phyloP scores from a whole-genome alignment of 2,888 invertebrate species.

The Pollenia amentaria region DNA sequence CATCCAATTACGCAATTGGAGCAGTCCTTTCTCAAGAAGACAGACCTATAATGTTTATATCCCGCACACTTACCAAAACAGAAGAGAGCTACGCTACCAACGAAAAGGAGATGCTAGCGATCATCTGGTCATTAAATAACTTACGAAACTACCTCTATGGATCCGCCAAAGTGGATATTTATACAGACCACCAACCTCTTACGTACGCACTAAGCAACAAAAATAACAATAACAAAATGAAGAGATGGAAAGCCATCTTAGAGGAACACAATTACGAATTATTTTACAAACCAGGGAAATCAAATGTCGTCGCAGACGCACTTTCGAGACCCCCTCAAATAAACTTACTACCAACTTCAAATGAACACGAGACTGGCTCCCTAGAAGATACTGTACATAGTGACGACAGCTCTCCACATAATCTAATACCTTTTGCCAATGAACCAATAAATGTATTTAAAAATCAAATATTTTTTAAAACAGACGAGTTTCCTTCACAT shows the following conservation, averaged over 20 bases:
- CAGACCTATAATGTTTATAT: slow-evolving; percentile 56
- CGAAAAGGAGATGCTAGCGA: slow-evolving; percentile 64
- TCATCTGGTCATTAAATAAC: slow-evolving; percentile 44
- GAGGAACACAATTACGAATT: slow-evolving; percentile 60
- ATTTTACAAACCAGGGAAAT: slow-evolving; percentile 48
- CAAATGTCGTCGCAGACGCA: slow-evolving; percentile 54
- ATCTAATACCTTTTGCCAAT: too few relatives aligned
- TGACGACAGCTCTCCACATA: too few relatives aligned
- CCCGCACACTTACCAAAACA: slow-evolving; percentile 41
- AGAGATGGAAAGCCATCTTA: slow-evolving; percentile 54
- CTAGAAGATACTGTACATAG: too few relatives aligned
- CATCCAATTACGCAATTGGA: not conserved
- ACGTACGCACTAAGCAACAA: slow-evolving; percentile 48
- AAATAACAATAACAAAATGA: slow-evolving; percentile 59
- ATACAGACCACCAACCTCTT: slow-evolving; percentile 59
- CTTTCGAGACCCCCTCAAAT: not conserved
- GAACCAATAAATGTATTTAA: too few relatives aligned
- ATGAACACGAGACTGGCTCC: too few relatives aligned
- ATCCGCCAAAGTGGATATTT: slow-evolving; percentile 34
- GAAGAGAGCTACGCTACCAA: slow-evolving; percentile 62
- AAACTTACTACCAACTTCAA: too few relatives aligned
- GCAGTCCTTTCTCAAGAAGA: slow-evolving; percentile 15
- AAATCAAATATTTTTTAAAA: too few relatives aligned
- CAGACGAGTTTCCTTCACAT: too few relatives aligned
- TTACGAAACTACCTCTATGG: slow-evolving; percentile 54